Base-by-base conservation (phyloP, 2,113 vertebrate species). In the Ophthalmolycus amberensis region DNA sequence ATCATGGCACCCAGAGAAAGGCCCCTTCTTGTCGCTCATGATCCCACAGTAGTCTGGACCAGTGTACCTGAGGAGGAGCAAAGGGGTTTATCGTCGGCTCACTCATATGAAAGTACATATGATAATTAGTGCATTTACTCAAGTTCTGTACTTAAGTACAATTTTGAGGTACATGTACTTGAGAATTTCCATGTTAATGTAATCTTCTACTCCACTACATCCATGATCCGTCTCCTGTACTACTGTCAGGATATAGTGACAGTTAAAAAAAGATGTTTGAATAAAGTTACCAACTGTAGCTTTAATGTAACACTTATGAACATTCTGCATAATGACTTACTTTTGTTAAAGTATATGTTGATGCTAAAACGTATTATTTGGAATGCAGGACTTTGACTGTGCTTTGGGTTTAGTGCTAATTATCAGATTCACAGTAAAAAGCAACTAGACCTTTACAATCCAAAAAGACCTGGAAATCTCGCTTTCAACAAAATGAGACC, bases 41-140 rank as follows among this genome's bases (percentile, higher is more conserved):
- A 85, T 72, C 20, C 83, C 83, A 16, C 83, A 85, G 67, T 42
- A 85, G 16, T 66, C 2, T 29, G 83, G 83, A 42, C 83, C 83
- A 2, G 59, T 25, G 67, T 14, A 85, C 68, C 83, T 85, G 71
- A 32, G 2, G 20, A 25, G 9, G 16, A 54, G n/a, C n/a, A 42
- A 2, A 52, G 25, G 32, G 27, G 11, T 29, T 54, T 14, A 32
- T n/a, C n/a, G 38, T 44, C 71, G 63, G 12, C 6, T 48, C 16
- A 14, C 34, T 37, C 48, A 52, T 1, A 37, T 37, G 16, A 44
- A 58, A 15, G 27, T 29, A 15, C 9, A 5, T 15, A 52, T 15
- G 18, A 70, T n/a, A 15, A 34, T 9, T 48, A 50, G 16, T 50
- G 20, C 50, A 52, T 52, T 52, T 9, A 52, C 50, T 9, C 50